phyloP scores from a whole-genome alignment of 2,888 invertebrate species.

The Chaetogeoica ovagalla region DNA sequence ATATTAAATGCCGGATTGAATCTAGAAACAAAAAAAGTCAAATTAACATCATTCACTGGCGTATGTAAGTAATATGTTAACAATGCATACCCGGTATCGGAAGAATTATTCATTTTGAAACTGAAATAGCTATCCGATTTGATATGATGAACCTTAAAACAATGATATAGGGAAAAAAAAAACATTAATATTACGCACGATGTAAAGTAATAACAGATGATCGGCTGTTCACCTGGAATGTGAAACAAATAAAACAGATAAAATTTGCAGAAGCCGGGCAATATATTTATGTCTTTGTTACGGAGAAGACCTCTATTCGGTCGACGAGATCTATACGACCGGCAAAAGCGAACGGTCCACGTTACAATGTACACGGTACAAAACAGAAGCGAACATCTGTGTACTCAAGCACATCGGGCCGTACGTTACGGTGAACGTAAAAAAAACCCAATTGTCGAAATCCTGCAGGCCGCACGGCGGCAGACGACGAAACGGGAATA shows the following conservation, averaged over 20 bases:
- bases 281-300: not conserved
- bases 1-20: slow-evolving; percentile 70
- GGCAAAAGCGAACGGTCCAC: not conserved
- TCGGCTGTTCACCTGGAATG: not conserved
- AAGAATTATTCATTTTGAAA: slow-evolving; percentile 47
- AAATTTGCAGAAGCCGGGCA: not conserved
- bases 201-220: not conserved
- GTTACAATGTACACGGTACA: no score
- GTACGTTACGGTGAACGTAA: no score
- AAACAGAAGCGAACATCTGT: not conserved
- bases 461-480: not conserved
- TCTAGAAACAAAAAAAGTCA: slow-evolving; percentile 29
- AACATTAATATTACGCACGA: not conserved
- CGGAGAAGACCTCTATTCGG: not conserved
- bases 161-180: not conserved
- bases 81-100: slow-evolving; percentile 37
- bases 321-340: no score
- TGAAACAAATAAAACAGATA: not conserved
- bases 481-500: not conserved
- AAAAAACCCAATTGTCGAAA: not conserved
- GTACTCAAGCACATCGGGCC: not conserved
- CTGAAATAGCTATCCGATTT: slow-evolving; percentile 9
- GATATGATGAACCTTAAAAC: slow-evolving; percentile 2
- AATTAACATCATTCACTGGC: not conserved
- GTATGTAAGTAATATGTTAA: not conserved